Conservation (phyloP, 2,797 vertebrate genomes). For the Spea hammondii region DNA sequence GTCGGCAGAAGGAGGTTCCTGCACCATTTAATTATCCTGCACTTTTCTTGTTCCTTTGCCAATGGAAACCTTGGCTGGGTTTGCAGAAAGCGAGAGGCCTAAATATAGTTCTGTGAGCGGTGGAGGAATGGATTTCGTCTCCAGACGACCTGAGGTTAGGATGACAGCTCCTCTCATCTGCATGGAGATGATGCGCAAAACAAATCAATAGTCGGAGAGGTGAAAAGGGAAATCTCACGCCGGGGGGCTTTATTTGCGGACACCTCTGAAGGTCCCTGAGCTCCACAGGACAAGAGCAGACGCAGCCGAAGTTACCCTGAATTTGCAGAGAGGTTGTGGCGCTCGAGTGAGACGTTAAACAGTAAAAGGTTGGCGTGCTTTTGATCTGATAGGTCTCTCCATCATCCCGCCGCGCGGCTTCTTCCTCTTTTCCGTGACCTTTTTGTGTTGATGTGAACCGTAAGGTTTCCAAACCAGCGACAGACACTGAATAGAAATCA, state of each 20-base stretch:
- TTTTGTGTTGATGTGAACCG: constrained; percentile 26
- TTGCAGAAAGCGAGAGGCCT: constrained; percentile 26
- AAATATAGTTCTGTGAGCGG: constrained; percentile 22
- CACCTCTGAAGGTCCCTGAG: constrained; percentile 50
- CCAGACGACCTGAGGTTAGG: not conserved
- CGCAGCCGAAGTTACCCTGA: constrained; percentile 56
- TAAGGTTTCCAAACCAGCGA: constrained; percentile 27
- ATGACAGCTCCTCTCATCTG: constrained; percentile 17
- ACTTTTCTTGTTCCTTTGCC: constrained; percentile 27
- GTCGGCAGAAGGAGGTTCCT: not conserved
- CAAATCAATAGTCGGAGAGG: constrained; percentile 55
- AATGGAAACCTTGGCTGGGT: constrained; percentile 27
- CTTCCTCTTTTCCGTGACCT: constrained; percentile 40
- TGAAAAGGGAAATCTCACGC: constrained; percentile 54
- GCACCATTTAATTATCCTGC: constrained; percentile 13
- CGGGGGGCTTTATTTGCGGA: constrained; percentile 58
- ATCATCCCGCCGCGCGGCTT: constrained; percentile 5
- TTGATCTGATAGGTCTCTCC: constrained; percentile 58
- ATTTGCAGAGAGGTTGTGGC: constrained; percentile 56
- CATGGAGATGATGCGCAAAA: not conserved
- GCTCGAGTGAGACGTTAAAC: constrained; percentile 50
- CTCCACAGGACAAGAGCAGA: constrained; percentile 46
- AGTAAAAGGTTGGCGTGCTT: constrained; percentile 61
- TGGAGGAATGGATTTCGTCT: not conserved
- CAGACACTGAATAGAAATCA: constrained; percentile 40